phyloP scores from a whole-genome alignment of 2,113 vertebrate species.

The Cephalophus harveyi region DNA sequence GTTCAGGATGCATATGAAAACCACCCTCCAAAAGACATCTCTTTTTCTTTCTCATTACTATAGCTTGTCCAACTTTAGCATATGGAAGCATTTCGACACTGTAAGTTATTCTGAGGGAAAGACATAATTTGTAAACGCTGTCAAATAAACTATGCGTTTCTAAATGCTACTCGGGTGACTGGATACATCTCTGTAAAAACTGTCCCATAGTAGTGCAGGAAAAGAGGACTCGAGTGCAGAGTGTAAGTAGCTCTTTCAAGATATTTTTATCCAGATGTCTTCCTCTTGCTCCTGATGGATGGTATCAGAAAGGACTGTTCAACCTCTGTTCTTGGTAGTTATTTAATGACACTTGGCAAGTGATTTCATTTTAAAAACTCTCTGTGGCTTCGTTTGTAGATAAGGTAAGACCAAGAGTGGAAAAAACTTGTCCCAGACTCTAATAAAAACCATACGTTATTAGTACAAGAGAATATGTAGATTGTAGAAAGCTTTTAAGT shows the following conservation, averaged over 20 bases:
- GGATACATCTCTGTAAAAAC: neutral
- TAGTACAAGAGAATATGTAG: neutral
- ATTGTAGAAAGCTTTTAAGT: neutral
- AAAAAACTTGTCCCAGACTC: neutral
- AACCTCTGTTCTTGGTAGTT: neutral
- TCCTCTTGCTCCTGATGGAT: neutral
- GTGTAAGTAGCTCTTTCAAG: neutral
- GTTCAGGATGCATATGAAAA: neutral
- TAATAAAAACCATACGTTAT: slow-evolving; percentile 9
- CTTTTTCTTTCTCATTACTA: slow-evolving; percentile 17
- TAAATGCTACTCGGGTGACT: neutral
- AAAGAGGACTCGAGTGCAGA: neutral
- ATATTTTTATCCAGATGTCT: neutral
- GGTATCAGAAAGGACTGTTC: neutral
- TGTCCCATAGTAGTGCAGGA: neutral
- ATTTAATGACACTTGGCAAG: neutral
- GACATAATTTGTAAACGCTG: slow-evolving; percentile 66
- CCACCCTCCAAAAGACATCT: neutral
- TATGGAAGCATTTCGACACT: slow-evolving; percentile 55
- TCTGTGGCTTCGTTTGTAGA: slow-evolving; percentile 19
- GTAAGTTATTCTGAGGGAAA: slow-evolving; percentile 46
- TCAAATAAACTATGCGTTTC: slow-evolving; percentile 49
- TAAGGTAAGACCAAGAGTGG: neutral
- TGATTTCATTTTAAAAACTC: neutral
- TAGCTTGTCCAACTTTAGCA: slow-evolving; percentile 47